Evolutionary conservation across 2,888 invertebrate genomes (phyloP).

Genomic region (Apotomis capreana): DNA sequence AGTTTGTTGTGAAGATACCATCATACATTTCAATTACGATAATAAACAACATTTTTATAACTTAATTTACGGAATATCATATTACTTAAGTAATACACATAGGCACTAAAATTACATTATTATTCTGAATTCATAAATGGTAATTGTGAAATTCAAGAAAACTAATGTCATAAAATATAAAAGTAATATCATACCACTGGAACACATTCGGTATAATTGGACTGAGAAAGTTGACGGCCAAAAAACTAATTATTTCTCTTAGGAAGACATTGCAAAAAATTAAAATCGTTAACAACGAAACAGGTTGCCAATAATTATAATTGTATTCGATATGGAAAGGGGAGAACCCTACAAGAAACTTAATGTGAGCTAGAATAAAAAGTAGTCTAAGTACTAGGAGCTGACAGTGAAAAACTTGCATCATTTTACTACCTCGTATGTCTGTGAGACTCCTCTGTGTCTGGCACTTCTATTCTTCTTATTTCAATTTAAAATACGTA

Average conservation of each 20-base stretch:
- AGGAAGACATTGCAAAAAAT: neutral
- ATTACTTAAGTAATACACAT: too few species aligned
- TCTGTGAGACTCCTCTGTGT: neutral
- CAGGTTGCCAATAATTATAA: slow-evolving; percentile 1
- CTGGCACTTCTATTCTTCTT: neutral
- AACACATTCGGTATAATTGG: too few species aligned
- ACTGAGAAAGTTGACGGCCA: neutral
- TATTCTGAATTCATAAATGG: too few species aligned
- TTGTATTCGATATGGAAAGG: neutral
- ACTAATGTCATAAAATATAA: too few species aligned
- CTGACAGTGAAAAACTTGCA: neutral
- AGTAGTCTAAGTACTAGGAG: neutral
- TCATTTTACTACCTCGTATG: neutral
- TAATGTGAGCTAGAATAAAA: neutral
- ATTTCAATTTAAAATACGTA: too few species aligned
- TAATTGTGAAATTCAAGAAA: too few species aligned
- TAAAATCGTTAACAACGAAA: neutral
- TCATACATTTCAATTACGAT: too few species aligned
- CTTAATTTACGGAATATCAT: too few species aligned
- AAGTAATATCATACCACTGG: too few species aligned
- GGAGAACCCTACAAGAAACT: neutral
- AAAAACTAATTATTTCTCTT: neutral
- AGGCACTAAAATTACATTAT: too few species aligned
- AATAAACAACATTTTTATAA: too few species aligned
- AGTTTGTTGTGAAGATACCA: too few species aligned